Conservation (phyloP, 2,888 invertebrate species). For the Empis livida region DNA sequence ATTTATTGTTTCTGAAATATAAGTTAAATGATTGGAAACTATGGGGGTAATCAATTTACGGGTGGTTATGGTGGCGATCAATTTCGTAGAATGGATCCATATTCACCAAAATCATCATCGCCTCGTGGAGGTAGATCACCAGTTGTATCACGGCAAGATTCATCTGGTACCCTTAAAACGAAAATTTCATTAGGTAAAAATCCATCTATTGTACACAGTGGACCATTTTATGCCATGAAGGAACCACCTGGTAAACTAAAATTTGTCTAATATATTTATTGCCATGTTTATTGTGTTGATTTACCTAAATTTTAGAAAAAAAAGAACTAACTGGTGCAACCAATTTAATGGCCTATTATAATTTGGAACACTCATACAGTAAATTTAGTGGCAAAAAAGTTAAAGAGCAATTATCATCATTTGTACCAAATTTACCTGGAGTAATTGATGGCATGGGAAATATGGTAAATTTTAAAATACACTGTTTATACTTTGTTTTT, state of each 20-base stretch:
- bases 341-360: slow-evolving; percentile 94
- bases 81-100: slow-evolving; percentile 84
- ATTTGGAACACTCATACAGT: slow-evolving; percentile 91
- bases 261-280: too few relatives aligned
- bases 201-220: slow-evolving; percentile 92
- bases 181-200: slow-evolving; percentile 95
- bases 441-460: slow-evolving; percentile 84
- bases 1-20: too few relatives aligned
- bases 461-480: slow-evolving; percentile 45
- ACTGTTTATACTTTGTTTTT: too few relatives aligned
- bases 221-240: slow-evolving; percentile 97
- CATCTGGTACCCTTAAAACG: slow-evolving; percentile 93
- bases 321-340: slow-evolving; percentile 91
- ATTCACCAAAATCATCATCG: slow-evolving; percentile 92
- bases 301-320: slow-evolving; percentile 67
- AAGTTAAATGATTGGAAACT: too few relatives aligned
- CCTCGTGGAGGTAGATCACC: slow-evolving; percentile 89
- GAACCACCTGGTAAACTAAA: slow-evolving; percentile 70
- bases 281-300: too few relatives aligned
- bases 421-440: slow-evolving; percentile 88
- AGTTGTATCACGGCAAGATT: slow-evolving; percentile 90
- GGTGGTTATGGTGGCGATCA: slow-evolving; percentile 51
- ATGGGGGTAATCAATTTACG: too few relatives aligned
- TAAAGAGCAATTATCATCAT: slow-evolving; percentile 89
- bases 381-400: slow-evolving; percentile 95